These are phyloP conservation scores for Oncorhynchus clarkii DNA, from an alignment of 2,113 vertebrate genomes.

Conservation along the genomic window DNA sequence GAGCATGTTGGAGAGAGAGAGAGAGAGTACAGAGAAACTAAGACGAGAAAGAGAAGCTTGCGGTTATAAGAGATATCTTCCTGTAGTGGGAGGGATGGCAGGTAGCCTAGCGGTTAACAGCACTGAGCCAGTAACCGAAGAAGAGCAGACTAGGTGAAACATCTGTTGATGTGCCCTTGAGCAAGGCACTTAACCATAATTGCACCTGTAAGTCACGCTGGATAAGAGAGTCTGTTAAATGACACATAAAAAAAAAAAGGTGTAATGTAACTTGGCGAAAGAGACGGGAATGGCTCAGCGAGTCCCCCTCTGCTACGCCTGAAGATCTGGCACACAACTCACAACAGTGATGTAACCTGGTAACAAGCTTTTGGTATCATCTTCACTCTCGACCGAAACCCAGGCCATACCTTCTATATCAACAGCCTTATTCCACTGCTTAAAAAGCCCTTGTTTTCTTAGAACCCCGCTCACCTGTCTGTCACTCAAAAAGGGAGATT, in stretches of 20 bases:
- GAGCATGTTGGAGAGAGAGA: neutral
- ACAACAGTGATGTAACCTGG: constrained; percentile 78
- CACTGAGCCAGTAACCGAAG: too few species aligned
- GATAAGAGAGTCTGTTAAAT: too few species aligned
- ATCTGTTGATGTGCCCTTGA: too few species aligned
- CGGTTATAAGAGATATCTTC: constrained; percentile 66
- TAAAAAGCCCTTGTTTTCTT: constrained; percentile 71
- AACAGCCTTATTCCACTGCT: constrained; percentile 57
- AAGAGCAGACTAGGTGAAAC: too few species aligned
- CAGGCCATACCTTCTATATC: constrained; percentile 72
- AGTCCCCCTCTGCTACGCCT: constrained; percentile 67
- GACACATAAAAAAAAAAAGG: too few species aligned
- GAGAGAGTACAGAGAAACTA: neutral
- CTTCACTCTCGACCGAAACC: constrained; percentile 66
- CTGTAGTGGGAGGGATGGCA: constrained; percentile 58
- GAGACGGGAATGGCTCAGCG: constrained; percentile 63
- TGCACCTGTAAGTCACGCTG: too few species aligned
- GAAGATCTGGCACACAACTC: constrained; percentile 71
- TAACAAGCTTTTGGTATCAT: constrained; percentile 74
- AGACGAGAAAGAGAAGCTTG: constrained; percentile 12
- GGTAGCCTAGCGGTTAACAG: too few species aligned
- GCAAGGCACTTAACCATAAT: too few species aligned
- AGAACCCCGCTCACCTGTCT: constrained; percentile 70
- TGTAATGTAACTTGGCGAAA: constrained; percentile 61
- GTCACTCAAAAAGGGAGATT: constrained; percentile 60